phyloP scores from a whole-genome alignment of 2,797 vertebrate species.

The Prunella strophiata region DNA sequence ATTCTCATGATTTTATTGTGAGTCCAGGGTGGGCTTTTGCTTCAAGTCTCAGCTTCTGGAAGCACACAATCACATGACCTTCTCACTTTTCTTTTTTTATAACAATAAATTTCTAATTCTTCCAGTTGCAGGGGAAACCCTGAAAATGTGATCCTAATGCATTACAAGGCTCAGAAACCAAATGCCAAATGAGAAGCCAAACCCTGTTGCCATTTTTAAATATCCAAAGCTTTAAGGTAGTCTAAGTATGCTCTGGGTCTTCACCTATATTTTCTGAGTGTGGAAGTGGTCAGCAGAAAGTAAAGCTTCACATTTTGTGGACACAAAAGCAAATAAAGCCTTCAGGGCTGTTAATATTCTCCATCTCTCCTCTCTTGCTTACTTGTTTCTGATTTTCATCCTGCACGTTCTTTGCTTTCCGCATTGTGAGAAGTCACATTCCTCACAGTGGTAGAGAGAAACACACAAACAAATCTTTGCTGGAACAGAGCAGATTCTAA shows the following conservation, averaged over 20 bases:
- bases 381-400: neutral
- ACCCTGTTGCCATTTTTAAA: neutral
- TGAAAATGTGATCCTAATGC: neutral
- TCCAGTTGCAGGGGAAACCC: neutral
- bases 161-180: neutral
- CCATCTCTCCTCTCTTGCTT: neutral
- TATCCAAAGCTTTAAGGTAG: neutral
- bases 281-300: neutral
- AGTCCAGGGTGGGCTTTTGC: conserved; percentile 47
- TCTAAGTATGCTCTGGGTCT: neutral
- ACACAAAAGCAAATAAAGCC: neutral
- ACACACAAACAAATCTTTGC: conserved; percentile 11
- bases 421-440: neutral
- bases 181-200: neutral
- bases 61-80: conserved; percentile 2
- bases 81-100: neutral
- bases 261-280: neutral
- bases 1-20: conserved; percentile 52
- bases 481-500: neutral
- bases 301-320: neutral
- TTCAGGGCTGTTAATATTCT: neutral
- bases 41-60: conserved; percentile 49
- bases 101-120: conserved; percentile 5
- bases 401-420: neutral
- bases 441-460: conserved; percentile 23